Evolutionary conservation across 2,888 invertebrate genomes (phyloP).

Genomic region (Mesochorus sp.): DNA sequence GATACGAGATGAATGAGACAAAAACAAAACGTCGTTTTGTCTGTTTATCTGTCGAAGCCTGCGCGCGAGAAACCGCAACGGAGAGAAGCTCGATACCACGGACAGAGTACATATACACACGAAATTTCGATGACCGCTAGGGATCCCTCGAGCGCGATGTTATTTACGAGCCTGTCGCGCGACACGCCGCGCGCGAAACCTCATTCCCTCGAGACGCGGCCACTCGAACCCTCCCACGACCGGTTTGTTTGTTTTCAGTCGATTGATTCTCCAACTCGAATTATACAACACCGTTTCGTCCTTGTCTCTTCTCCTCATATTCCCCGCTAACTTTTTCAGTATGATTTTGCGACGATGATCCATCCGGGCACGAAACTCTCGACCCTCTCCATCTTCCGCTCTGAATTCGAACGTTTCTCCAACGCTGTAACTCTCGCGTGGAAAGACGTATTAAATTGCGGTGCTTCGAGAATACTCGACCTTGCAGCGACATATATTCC

Average conservation of each 20-base stretch:
- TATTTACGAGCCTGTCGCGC: slow-evolving; percentile 59
- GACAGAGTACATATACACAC: slow-evolving; percentile 8
- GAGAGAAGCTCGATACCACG: too few species aligned
- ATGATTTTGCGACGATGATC: slow-evolving; percentile 58
- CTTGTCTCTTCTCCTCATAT: slow-evolving; percentile 13
- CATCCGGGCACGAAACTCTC: too few species aligned
- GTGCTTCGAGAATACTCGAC: too few species aligned
- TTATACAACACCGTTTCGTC: slow-evolving; percentile 69
- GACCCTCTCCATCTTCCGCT: too few species aligned
- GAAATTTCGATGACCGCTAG: slow-evolving; percentile 39
- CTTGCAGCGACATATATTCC: too few species aligned
- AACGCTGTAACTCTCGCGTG: too few species aligned
- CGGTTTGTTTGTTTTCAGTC: slow-evolving; percentile 59
- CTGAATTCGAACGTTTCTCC: too few species aligned
- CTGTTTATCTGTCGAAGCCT: too few species aligned
- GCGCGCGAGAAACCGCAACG: too few species aligned
- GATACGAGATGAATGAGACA: too few species aligned
- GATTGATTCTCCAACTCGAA: slow-evolving; percentile 75
- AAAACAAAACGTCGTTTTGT: too few species aligned
- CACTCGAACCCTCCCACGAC: background rate
- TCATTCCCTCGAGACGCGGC: background rate
- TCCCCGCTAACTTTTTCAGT: background rate
- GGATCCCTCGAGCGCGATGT: slow-evolving; percentile 39
- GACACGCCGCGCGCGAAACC: background rate
- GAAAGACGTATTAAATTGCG: too few species aligned